These are phyloP conservation scores for Ceratina japonica DNA, from an alignment of 1,140 invertebrate species.

Conservation along the genomic window DNA sequence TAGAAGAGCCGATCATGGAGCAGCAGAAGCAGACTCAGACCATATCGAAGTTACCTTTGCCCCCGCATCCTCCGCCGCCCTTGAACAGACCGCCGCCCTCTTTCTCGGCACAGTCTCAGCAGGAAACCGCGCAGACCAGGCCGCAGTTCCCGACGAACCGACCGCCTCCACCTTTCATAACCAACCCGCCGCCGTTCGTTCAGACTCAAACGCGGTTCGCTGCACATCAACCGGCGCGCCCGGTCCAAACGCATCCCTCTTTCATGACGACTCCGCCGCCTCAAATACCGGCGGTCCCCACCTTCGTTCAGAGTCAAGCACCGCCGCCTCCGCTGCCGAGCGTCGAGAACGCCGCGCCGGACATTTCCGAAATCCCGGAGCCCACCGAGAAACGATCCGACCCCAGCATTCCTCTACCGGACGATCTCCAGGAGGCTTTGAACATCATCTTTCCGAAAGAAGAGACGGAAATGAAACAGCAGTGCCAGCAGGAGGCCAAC, in stretches of 20 bases:
- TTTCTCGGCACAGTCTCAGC: conserved; percentile 29
- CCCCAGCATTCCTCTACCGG: conserved; percentile 77
- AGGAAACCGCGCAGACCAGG: conserved; percentile 39
- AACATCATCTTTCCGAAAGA: conserved; percentile 86
- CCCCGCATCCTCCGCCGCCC: conserved; percentile 54
- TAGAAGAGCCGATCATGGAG: conserved; percentile 70
- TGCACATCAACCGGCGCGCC: conserved; percentile 55
- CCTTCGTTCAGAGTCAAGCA: conserved; percentile 65
- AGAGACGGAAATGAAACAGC: conserved; percentile 56
- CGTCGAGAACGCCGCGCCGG: conserved; percentile 50
- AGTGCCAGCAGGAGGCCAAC: conserved; percentile 67
- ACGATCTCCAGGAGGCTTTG: conserved; percentile 85
- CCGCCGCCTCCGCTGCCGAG: conserved; percentile 68
- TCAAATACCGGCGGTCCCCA: conserved; percentile 28
- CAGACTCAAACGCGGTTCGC: conserved; percentile 59
- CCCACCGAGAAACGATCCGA: conserved; percentile 71
- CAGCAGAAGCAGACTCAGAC: conserved; percentile 52
- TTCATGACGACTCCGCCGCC: conserved; percentile 58
- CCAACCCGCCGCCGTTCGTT: conserved; percentile 69
- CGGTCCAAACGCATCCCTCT: conserved; percentile 35
- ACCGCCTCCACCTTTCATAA: conserved; percentile 56
- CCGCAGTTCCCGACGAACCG: conserved; percentile 60
- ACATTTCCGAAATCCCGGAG: conserved; percentile 68
- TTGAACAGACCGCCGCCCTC: conserved; percentile 51
- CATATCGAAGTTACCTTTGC: conserved; percentile 50